Percentiles rank a stretch among this genome's conserved stretches.
Conservation (phyloP, 2,113 vertebrate genomes). For the Alectura lathami region DNA sequence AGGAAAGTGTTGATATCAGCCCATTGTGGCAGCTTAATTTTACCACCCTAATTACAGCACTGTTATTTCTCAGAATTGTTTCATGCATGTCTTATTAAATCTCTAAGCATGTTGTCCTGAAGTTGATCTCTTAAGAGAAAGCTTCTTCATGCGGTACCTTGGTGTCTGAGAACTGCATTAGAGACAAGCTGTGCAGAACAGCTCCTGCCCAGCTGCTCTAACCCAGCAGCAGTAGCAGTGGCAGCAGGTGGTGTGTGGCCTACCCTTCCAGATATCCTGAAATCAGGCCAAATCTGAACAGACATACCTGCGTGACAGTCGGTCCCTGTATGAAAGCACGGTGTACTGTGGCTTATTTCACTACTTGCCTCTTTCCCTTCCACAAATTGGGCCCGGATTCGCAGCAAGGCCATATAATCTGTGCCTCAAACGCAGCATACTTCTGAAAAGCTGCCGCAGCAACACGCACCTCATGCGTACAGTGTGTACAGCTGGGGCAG, state of each 20-base stretch:
- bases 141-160: neutral
- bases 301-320: neutral
- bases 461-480: accelerated
- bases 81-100: neutral
- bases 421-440: neutral
- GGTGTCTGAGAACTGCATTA: neutral
- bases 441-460: neutral
- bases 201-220: neutral
- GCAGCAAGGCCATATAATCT: neutral
- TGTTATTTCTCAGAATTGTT: neutral
- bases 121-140: neutral
- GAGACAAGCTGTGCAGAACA: neutral
- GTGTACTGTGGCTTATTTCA: neutral
- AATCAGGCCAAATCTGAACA: neutral
- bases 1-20: neutral
- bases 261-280: neutral
- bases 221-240: neutral
- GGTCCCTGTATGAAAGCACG: neutral
- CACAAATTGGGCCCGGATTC: neutral
- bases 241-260: neutral
- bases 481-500: neutral
- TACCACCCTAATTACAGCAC: neutral
- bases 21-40: neutral
- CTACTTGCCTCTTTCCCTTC: neutral
- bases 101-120: neutral